These are phyloP conservation scores for Porites lutea DNA, from an alignment of 64 coral and sea anemone genomes.

Conservation along the genomic window DNA sequence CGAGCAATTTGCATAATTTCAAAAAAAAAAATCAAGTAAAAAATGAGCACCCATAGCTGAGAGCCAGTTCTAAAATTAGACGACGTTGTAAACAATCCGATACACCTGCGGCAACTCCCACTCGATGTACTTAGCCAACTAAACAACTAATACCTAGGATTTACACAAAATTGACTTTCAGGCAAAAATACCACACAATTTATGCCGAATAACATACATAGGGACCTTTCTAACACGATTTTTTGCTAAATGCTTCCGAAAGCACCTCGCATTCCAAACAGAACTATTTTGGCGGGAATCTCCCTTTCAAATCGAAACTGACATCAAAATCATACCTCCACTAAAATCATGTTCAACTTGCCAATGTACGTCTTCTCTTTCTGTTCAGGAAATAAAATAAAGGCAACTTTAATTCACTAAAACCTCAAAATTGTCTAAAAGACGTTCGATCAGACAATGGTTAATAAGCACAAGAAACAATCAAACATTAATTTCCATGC, in stretches of 20 bases:
- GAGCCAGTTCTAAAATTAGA: not conserved
- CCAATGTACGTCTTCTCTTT: constrained; percentile 96
- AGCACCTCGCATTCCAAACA: constrained; percentile 31
- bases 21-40: too few species aligned
- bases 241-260: not conserved
- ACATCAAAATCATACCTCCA: constrained; percentile 78
- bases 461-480: constrained; percentile 23
- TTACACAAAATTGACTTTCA: not conserved
- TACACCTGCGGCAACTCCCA: constrained; percentile 1
- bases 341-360: constrained; percentile 99
- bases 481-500: not conserved
- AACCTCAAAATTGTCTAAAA: not conserved
- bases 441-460: constrained; percentile 27
- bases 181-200: not conserved
- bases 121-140: not conserved
- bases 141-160: not conserved
- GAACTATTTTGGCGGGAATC: constrained; percentile 73
- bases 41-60: not conserved
- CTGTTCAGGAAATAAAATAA: constrained; percentile 44
- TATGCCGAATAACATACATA: not conserved
- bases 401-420: not conserved
- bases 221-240: not conserved
- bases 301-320: not conserved
- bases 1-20: too few species aligned
- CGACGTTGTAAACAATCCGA: constrained; percentile 1